phyloP scores from a whole-genome alignment of 2,797 vertebrate genomes.

The Coregonus ussuriensis region DNA sequence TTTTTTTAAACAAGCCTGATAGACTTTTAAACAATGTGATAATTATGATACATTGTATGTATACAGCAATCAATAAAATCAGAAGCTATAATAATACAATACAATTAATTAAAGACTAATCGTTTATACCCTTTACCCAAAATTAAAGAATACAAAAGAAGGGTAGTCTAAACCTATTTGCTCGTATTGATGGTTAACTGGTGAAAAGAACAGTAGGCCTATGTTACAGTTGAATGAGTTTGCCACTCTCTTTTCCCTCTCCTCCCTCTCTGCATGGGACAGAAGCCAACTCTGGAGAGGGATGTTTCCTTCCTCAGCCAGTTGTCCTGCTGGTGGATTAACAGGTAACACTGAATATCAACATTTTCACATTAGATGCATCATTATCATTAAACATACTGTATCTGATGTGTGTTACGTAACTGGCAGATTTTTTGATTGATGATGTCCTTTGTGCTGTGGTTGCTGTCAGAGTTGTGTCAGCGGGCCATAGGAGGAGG shows the following conservation, averaged over 20 bases:
- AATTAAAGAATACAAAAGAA: no score
- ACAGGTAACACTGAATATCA: constrained; percentile 45
- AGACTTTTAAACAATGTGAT: no score
- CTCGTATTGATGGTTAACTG: no score
- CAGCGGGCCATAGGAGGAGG: constrained; percentile 63
- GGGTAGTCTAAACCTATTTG: no score
- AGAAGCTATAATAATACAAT: no score
- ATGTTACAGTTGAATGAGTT: background rate
- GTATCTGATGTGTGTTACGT: background rate
- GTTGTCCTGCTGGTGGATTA: constrained; percentile 66
- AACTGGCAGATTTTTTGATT: background rate
- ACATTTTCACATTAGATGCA: background rate
- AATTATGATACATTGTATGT: no score
- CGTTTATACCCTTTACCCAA: no score
- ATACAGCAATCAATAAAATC: no score
- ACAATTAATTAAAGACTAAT: no score
- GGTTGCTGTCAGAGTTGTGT: constrained; percentile 54
- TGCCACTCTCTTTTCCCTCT: background rate
- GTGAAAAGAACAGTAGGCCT: background rate
- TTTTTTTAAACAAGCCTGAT: no score
- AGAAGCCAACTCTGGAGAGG: constrained; percentile 59
- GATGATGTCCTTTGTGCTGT: background rate
- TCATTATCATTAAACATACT: background rate
- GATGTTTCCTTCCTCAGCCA: constrained; percentile 58
- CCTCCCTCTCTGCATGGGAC: constrained; percentile 20